phyloP scores from a whole-genome alignment of 2,888 invertebrate species.

The Chrysolina oricalcia region DNA sequence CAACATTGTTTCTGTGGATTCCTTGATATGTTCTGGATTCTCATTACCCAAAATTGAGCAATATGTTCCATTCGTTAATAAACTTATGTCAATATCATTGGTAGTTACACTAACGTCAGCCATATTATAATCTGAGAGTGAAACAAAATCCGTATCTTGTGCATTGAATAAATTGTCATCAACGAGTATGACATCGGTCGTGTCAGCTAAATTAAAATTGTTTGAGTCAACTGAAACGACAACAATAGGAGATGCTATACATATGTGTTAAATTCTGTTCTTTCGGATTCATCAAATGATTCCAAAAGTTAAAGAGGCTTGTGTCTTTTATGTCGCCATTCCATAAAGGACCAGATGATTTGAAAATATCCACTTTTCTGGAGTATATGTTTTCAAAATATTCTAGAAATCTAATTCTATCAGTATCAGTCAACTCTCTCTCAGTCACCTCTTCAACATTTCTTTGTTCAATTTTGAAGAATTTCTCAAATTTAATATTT shows the following conservation, averaged over 20 bases:
- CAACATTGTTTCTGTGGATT: not conserved
- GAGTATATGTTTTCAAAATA: not conserved
- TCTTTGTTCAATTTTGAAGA: conserved; percentile 5
- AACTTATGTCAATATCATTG: conserved; percentile 2
- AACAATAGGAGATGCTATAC: conserved; percentile 1
- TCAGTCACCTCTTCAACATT: conserved; percentile 3
- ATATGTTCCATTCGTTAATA: conserved; percentile 1
- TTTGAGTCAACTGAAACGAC: conserved; percentile 9
- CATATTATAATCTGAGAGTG: conserved; percentile 4
- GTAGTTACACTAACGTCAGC: conserved; percentile 2
- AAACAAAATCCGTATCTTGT: conserved; percentile 7
- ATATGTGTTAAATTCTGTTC: not conserved
- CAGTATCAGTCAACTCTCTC: conserved; percentile 6
- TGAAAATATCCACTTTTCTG: conserved; percentile 5
- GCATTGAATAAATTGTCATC: not conserved
- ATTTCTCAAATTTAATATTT: too few relatives aligned
- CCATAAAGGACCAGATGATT: conserved; percentile 5
- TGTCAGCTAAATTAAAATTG: conserved; percentile 5
- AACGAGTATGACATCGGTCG: conserved; percentile 3
- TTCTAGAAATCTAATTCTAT: not conserved
- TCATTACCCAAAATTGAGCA: not conserved
- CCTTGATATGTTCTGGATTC: conserved; percentile 7
- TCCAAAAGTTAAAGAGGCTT: not conserved
- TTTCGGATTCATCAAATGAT: not conserved
- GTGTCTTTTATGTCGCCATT: conserved; percentile 11